These are phyloP conservation scores for Anolis sagrei DNA, from an alignment of 2,113 vertebrate species.

Conservation along the genomic window DNA sequence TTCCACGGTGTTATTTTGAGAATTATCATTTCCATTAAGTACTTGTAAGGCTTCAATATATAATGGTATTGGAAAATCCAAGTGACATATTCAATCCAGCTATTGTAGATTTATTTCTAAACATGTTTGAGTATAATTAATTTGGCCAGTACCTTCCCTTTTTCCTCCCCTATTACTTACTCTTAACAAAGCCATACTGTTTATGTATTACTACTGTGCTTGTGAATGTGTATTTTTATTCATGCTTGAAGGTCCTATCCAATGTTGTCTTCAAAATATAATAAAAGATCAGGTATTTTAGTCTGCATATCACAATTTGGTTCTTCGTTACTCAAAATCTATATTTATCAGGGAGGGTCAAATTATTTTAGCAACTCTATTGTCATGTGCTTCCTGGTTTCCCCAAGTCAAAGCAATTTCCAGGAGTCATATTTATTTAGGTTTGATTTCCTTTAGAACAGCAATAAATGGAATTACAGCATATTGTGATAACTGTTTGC, in stretches of 20 bases:
- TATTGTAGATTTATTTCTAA: background rate
- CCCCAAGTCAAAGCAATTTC: no score
- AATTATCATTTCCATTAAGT: background rate
- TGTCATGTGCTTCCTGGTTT: no score
- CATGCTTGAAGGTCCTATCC: background rate
- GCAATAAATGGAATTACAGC: no score
- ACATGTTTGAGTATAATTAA: background rate
- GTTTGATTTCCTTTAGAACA: background rate
- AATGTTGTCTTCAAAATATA: background rate
- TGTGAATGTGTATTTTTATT: background rate
- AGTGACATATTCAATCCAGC: background rate
- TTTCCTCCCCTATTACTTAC: background rate
- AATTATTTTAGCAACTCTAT: no score
- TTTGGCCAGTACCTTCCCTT: background rate
- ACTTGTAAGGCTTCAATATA: no score
- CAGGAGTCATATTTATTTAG: no score
- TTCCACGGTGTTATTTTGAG: background rate
- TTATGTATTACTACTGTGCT: background rate
- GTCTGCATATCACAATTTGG: no score
- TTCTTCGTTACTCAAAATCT: no score
- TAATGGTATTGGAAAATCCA: background rate
- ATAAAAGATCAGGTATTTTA: background rate
- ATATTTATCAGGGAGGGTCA: no score
- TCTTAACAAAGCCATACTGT: background rate
- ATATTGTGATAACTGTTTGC: no score